A percentile compares a stretch with the other conserved stretches of the same genome.
Conservation (phyloP, 2,797 vertebrate genomes). For the Poecile montanus region DNA sequence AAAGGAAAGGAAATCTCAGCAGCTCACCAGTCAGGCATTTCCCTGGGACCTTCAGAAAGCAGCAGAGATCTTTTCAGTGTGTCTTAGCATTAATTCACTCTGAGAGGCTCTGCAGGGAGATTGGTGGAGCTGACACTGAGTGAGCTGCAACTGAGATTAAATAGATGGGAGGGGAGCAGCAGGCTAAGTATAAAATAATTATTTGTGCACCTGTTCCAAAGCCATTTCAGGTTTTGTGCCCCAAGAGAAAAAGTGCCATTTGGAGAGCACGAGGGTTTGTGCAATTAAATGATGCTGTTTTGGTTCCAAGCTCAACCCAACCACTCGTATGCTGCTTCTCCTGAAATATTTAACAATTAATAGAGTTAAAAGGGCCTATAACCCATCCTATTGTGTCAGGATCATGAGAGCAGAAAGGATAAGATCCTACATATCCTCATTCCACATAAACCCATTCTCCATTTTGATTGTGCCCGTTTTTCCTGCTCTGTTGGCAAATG, state of each 20-base stretch:
- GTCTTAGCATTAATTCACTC: not conserved
- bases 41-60: not conserved
- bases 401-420: not conserved
- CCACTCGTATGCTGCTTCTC: not conserved
- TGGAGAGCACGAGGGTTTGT: not conserved
- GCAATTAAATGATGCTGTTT: not conserved
- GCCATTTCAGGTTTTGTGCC: not conserved
- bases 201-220: slow-evolving; percentile 33
- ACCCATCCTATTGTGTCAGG: not conserved
- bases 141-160: not conserved
- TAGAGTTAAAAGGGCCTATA: not conserved
- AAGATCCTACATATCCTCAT: not conserved
- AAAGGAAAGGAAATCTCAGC: not conserved
- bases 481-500: not conserved
- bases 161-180: not conserved
- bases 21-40: not conserved
- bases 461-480: not conserved
- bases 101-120: not conserved
- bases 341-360: slow-evolving; percentile 54
- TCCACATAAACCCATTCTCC: not conserved
- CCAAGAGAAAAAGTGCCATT: slow-evolving; percentile 7
- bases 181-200: slow-evolving; percentile 25
- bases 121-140: not conserved
- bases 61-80: not conserved
- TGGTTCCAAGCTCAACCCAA: not conserved